A percentile compares a stretch with the other conserved stretches of the same genome.
Conservation (phyloP, 2,797 vertebrate genomes). For the Sebastes diaconus region DNA sequence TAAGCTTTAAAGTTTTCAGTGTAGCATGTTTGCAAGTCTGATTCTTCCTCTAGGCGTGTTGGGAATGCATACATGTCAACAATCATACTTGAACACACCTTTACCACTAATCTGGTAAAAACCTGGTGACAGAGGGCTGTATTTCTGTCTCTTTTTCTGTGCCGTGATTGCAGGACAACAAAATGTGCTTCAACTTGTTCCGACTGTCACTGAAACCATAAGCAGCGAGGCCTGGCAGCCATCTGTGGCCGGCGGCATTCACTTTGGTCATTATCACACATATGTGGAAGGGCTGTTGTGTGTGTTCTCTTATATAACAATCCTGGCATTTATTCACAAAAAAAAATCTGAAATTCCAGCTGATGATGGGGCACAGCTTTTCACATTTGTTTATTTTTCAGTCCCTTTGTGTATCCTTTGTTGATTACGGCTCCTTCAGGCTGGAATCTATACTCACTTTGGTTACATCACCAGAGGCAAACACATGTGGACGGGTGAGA, state of each 20-base stretch:
- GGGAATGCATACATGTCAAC: background rate
- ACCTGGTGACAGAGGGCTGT: background rate
- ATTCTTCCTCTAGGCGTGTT: too few species aligned
- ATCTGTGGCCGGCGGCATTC: conserved; percentile 6
- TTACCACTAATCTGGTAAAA: background rate
- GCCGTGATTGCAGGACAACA: background rate
- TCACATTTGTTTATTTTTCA: conserved; percentile 33
- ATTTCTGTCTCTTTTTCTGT: background rate
- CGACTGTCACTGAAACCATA: background rate
- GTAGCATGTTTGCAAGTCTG: background rate
- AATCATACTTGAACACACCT: background rate
- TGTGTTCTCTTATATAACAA: background rate
- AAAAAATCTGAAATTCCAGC: background rate
- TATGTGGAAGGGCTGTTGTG: background rate
- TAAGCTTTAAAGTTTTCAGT: background rate
- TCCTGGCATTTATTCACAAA: conserved; percentile 10
- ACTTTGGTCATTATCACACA: conserved; percentile 15
- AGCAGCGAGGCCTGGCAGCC: conserved; percentile 9
- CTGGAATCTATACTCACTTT: conserved; percentile 3
- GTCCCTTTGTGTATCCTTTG: conserved; percentile 18
- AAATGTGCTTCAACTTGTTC: background rate
- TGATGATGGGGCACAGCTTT: background rate
- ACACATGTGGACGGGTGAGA: conserved; percentile 12
- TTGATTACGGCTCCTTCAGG: conserved; percentile 27
- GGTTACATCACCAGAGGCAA: conserved; percentile 42